Evolutionary conservation across 2,797 vertebrate genomes (phyloP).

Genomic region (Ptychadena robeensis): DNA sequence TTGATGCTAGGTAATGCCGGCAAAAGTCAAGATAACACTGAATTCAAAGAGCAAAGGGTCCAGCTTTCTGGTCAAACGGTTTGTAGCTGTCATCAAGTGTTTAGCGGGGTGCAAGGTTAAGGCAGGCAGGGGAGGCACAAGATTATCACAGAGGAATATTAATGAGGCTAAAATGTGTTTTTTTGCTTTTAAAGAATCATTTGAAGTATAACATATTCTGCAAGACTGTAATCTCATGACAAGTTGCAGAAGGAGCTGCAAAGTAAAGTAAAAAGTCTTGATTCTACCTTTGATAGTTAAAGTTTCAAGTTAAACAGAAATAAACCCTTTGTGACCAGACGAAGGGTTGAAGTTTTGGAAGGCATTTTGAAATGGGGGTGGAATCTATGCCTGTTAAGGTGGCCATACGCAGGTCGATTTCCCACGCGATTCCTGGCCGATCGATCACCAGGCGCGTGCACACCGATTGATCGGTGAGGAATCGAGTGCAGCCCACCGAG

Average conservation of each 20-base stretch:
- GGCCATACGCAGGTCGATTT: too few species aligned
- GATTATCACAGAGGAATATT: not conserved
- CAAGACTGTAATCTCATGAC: not conserved
- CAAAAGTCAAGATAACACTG: conserved; percentile 27
- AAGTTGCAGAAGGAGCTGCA: not conserved
- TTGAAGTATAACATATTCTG: not conserved
- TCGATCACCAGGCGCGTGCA: too few species aligned
- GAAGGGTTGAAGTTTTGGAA: too few species aligned
- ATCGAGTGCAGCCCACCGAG: too few species aligned
- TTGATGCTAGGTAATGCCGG: not conserved
- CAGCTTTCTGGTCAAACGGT: not conserved
- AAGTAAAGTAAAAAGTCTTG: not conserved
- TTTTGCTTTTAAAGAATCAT: conserved; percentile 9
- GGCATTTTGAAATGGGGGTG: too few species aligned
- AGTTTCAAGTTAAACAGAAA: too few species aligned
- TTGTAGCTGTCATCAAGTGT: conserved; percentile 20
- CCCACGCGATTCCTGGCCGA: too few species aligned
- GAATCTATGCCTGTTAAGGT: too few species aligned
- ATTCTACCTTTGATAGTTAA: too few species aligned
- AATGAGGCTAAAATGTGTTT: not conserved
- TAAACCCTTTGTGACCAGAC: too few species aligned
- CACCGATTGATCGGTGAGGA: too few species aligned
- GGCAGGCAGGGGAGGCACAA: not conserved
- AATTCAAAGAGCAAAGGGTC: conserved; percentile 18
- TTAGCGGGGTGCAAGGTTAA: conserved; percentile 2